phyloP scores from a whole-genome alignment of 1,140 invertebrate species.

The Cyclargus thomasi region DNA sequence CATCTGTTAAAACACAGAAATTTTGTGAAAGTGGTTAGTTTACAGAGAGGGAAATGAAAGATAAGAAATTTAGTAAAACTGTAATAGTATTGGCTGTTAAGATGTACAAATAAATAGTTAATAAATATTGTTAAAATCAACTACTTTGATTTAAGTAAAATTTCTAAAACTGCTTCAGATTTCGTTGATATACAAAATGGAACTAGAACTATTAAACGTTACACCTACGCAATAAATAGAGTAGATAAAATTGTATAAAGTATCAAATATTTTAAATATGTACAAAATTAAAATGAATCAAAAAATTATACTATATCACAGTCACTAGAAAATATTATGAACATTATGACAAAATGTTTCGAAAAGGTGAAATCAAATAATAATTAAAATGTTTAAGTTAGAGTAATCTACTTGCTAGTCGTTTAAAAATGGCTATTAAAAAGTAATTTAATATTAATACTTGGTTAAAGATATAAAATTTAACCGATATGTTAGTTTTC shows the following conservation, averaged over 20 bases:
- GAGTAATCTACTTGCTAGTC: not conserved
- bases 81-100: conserved; percentile 26
- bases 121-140: conserved; percentile 9
- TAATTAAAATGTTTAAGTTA: not conserved
- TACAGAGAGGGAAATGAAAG: conserved; percentile 20
- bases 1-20: too few species aligned
- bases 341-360: not conserved
- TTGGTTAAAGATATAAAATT: not conserved
- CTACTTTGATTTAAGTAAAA: conserved; percentile 42
- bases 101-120: conserved; percentile 28
- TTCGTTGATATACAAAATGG: conserved; percentile 24
- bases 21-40: too few species aligned
- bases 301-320: conserved; percentile 73
- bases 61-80: conserved; percentile 29
- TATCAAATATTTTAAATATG: conserved; percentile 69
- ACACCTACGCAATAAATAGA: conserved; percentile 60
- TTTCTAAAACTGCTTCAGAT: conserved; percentile 43
- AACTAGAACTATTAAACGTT: conserved; percentile 29
- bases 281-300: conserved; percentile 64
- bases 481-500: not conserved
- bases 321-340: conserved; percentile 62
- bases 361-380: not conserved
- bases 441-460: not conserved
- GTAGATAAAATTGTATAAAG: conserved; percentile 70
- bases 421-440: not conserved